Percentiles rank a stretch among this genome's conserved stretches.
These are phyloP conservation scores for Thaumatotibia leucotreta DNA, from an alignment of 1,140 invertebrate genomes.

Conservation along the genomic window DNA sequence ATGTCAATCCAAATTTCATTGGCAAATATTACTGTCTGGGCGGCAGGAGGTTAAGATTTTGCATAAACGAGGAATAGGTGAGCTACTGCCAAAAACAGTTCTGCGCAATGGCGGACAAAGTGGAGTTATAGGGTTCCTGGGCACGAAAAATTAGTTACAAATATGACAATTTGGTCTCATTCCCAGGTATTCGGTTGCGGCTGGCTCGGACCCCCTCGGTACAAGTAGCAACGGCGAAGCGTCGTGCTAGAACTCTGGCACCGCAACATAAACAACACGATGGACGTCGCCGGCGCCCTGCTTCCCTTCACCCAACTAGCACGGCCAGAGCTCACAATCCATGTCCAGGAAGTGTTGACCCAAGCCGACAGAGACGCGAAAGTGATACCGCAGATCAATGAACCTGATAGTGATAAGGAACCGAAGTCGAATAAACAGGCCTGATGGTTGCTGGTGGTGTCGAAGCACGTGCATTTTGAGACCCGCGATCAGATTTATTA, in stretches of 20 bases:
- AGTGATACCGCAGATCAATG: slow-evolving; percentile 63
- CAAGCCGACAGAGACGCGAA: slow-evolving; percentile 50
- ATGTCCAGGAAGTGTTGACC: slow-evolving; percentile 61
- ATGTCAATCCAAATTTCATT: too few relatives aligned
- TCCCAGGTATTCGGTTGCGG: slow-evolving; percentile 81
- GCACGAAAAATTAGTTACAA: too few relatives aligned
- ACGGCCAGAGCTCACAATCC: slow-evolving; percentile 59
- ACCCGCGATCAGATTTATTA: slow-evolving; percentile 57
- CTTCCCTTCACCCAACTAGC: slow-evolving; percentile 66
- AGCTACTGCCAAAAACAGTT: too few relatives aligned
- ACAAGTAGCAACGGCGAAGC: slow-evolving; percentile 80
- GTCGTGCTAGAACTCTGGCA: slow-evolving; percentile 77
- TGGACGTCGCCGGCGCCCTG: slow-evolving; percentile 69
- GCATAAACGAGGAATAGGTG: too few relatives aligned
- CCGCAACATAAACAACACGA: slow-evolving; percentile 74
- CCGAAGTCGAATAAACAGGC: slow-evolving; percentile 30
- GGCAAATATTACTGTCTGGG: too few relatives aligned
- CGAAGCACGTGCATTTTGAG: slow-evolving; percentile 67
- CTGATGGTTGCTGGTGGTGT: slow-evolving; percentile 67
- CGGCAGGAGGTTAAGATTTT: too few relatives aligned
- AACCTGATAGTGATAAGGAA: slow-evolving; percentile 37
- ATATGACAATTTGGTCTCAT: background rate
- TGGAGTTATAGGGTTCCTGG: too few relatives aligned
- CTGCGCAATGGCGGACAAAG: too few relatives aligned
- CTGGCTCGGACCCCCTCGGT: slow-evolving; percentile 78